Evolutionary conservation across 2,113 vertebrate genomes (phyloP).

Genomic region (Colius striatus): DNA sequence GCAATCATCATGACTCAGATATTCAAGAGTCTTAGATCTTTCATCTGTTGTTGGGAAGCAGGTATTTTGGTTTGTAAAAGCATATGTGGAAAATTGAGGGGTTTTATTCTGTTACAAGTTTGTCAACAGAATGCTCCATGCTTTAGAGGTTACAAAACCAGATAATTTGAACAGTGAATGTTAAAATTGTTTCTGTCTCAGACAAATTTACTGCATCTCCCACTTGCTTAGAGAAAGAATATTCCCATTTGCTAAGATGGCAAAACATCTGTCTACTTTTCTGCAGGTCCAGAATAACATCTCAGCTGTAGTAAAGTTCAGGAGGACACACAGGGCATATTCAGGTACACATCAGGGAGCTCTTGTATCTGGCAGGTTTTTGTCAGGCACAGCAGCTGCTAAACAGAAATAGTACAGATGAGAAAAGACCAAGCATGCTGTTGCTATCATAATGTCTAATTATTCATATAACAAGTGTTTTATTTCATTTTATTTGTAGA

Average conservation of each 20-base stretch:
- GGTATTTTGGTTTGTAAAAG: neutral
- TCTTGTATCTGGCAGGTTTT: neutral
- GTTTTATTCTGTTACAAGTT: neutral
- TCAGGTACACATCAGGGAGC: neutral
- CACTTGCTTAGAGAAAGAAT: neutral
- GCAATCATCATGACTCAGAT: neutral
- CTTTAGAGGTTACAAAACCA: neutral
- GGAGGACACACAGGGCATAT: neutral
- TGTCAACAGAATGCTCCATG: neutral
- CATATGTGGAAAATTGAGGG: neutral
- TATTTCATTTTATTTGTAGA: neutral
- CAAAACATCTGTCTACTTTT: neutral
- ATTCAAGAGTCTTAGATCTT: neutral
- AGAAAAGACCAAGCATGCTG: neutral
- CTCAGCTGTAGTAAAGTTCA: neutral
- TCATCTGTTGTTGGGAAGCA: neutral
- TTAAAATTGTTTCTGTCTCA: neutral
- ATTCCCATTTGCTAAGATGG: neutral
- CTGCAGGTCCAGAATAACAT: neutral
- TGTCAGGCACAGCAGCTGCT: neutral
- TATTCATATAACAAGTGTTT: neutral
- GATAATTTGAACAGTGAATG: neutral
- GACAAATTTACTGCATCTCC: neutral
- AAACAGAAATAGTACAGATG: neutral
- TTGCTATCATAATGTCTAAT: neutral